These are phyloP conservation scores for Ceratitis capitata DNA, from an alignment of 1,140 invertebrate genomes.

Conservation along the genomic window DNA sequence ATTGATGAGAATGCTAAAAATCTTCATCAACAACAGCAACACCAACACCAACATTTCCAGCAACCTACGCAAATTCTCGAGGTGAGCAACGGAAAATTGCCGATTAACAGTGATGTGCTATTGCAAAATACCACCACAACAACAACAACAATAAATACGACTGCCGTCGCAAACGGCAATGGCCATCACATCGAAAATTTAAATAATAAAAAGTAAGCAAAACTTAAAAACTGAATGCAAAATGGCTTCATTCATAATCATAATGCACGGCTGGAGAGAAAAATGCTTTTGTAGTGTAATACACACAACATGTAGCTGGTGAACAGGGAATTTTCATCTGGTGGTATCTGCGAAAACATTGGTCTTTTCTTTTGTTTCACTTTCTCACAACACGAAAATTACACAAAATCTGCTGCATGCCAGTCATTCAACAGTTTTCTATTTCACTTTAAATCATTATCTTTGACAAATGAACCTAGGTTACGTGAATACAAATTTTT, in stretches of 20 bases:
- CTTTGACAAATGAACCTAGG: not conserved
- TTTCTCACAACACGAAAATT: no score
- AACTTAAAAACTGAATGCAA: slow-evolving; percentile 39
- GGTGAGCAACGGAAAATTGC: slow-evolving; percentile 60
- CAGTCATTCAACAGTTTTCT: not conserved
- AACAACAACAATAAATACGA: slow-evolving; percentile 45
- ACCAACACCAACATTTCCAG: slow-evolving; percentile 46
- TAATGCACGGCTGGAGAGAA: not conserved
- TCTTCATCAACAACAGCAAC: slow-evolving; percentile 49
- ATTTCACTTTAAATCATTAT: no score
- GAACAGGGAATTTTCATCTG: no score
- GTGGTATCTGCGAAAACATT: no score
- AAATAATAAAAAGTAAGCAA: slow-evolving; percentile 63
- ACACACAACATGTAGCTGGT: no score
- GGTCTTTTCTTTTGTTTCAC: no score
- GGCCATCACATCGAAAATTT: slow-evolving; percentile 62
- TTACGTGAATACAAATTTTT: no score
- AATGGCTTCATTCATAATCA: not conserved
- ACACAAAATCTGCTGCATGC: not conserved
- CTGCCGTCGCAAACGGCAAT: slow-evolving; percentile 58
- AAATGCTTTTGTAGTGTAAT: not conserved
- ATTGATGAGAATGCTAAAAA: slow-evolving; percentile 64
- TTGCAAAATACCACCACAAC: slow-evolving; percentile 49
- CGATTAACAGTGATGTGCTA: slow-evolving; percentile 44
- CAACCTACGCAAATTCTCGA: slow-evolving; percentile 48